Base-by-base conservation (phyloP, 2,888 invertebrate species). In the Drosophila melanosoma region DNA sequence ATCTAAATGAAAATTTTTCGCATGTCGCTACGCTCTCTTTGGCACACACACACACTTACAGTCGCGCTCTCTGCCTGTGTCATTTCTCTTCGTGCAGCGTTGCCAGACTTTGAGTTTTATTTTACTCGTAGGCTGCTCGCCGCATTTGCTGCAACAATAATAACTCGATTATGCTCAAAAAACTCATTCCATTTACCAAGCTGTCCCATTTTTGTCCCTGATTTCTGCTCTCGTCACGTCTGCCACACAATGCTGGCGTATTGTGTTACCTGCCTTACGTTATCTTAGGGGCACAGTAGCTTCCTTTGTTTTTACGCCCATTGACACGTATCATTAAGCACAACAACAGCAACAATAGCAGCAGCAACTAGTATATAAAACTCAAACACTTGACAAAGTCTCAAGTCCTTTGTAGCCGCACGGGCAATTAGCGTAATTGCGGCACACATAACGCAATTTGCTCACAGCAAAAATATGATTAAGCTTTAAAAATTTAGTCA, bases 371-470 rank as follows among this genome's bases (percentile, higher is more conserved):
- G 15, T 36, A 35, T 45, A 23, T 35, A 69, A 38, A 38, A 42
- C 64, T 40, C 36, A 52, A 74, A 65, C 69, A 66, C 73, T 81
- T 77, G 74, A 10, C 72, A 51, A 8, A 23, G 45, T 45, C 62
- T 76, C 54, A 58, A 81, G 65, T 74, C 60, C 70, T 60, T 35
- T 66, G 81, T 61, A 64, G 40, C 52, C 33, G 48, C 40, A 62
- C 51, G 62, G 54, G 82, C 77, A 85, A 89, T 85, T 85, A 89
- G 74, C 57, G 62, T 89, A 87, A 89, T 85, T 89, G 85, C 80
- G 69, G 61, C 69, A 49, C 56, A 17, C 59, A 59, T 51, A 65
- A 56, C 36, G 29, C 38, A 40, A 29, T 40, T 38, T 38, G 10
- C 38, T 26, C n/a, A 2, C 12, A 26, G 11, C 20, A 7, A 45